Evolutionary conservation across 2,888 invertebrate genomes (phyloP).

Genomic region (Acrobeloides nanus): DNA sequence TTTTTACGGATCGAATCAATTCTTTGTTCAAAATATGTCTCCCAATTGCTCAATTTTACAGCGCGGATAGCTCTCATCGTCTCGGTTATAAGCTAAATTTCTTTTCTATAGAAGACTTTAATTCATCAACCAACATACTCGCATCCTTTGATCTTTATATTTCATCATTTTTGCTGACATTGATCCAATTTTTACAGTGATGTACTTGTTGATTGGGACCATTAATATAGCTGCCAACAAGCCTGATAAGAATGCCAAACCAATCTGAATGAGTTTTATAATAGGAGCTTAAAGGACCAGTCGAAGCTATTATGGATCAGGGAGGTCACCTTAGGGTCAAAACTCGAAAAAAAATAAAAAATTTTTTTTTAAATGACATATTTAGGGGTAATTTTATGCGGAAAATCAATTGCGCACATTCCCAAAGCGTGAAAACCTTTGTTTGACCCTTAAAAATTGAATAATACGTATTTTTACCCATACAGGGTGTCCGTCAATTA

Average conservation of each 20-base stretch:
- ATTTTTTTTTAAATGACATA: too few relatives aligned
- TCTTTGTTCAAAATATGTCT: constrained; percentile 67
- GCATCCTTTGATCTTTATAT: constrained; percentile 78
- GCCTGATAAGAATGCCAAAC: constrained; percentile 81
- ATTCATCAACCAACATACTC: constrained; percentile 46
- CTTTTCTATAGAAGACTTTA: constrained; percentile 7
- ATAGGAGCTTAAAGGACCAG: too few relatives aligned
- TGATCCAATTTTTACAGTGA: constrained; percentile 78
- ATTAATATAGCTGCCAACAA: constrained; percentile 75
- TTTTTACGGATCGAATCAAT: constrained; percentile 23
- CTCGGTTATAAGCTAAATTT: constrained; percentile 68
- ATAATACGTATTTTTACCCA: too few relatives aligned
- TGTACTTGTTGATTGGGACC: constrained; percentile 82
- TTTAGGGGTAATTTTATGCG: too few relatives aligned
- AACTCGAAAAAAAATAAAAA: too few relatives aligned
- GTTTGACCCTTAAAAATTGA: too few relatives aligned
- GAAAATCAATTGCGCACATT: too few relatives aligned
- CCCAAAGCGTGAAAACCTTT: too few relatives aligned
- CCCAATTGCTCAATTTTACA: constrained; percentile 88
- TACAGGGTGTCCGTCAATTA: too few relatives aligned
- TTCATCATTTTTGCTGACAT: constrained; percentile 80
- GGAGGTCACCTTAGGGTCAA: too few relatives aligned
- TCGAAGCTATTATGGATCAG: too few relatives aligned
- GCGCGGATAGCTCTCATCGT: constrained; percentile 77
- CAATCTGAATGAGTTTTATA: constrained; percentile 73